Evolutionary conservation across 2,797 vertebrate species (phyloP).

Genomic region (Prunella strophiata): DNA sequence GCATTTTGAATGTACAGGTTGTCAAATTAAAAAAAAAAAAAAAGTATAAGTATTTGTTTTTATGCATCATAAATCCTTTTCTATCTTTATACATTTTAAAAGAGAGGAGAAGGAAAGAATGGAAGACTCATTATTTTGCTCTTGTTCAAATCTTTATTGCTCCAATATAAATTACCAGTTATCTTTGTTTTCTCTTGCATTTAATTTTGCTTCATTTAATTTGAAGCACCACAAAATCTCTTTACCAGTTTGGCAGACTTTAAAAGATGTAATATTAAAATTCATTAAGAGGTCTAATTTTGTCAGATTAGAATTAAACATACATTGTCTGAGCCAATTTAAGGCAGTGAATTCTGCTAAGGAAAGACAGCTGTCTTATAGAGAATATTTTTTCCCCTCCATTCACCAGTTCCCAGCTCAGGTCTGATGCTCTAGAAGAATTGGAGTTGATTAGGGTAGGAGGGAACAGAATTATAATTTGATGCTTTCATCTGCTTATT

Average conservation of each 20-base stretch:
- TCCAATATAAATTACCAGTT: not conserved
- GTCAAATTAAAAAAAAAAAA: not conserved
- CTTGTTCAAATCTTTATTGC: not conserved
- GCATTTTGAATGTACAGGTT: not conserved
- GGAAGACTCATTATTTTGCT: not conserved
- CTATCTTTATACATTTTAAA: not conserved
- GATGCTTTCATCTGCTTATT: constrained; percentile 49
- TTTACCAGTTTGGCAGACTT: not conserved
- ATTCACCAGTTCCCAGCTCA: not conserved
- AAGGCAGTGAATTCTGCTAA: not conserved
- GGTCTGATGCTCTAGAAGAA: not conserved
- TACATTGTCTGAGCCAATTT: not conserved
- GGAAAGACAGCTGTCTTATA: not conserved
- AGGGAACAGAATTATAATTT: constrained; percentile 16
- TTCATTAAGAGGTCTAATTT: not conserved
- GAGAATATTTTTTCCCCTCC: not conserved
- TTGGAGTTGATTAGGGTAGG: not conserved
- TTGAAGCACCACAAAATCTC: not conserved
- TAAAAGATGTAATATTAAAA: not conserved
- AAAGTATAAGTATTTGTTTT: not conserved
- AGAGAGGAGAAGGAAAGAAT: not conserved
- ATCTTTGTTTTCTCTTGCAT: not conserved
- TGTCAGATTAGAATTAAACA: not conserved
- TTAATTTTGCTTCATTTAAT: not conserved
- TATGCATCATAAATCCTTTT: not conserved